These are phyloP conservation scores for Clostera curtula DNA, from an alignment of 2,888 invertebrate species.

Conservation along the genomic window DNA sequence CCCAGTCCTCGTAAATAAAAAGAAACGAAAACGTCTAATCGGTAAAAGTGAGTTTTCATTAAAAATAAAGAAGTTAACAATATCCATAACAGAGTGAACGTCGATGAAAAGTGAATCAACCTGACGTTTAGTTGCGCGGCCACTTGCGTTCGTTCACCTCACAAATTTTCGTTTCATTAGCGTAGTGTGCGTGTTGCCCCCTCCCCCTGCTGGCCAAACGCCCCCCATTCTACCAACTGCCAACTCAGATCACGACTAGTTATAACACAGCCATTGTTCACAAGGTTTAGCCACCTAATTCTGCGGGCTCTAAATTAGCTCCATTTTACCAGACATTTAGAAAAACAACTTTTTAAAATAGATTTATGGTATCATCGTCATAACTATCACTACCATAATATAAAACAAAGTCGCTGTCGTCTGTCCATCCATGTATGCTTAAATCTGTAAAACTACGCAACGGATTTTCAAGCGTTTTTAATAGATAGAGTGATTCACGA, in stretches of 20 bases:
- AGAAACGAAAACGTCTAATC: slow-evolving; percentile 15
- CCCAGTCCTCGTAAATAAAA: no score
- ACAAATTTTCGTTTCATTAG: slow-evolving; percentile 74
- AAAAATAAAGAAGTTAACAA: slow-evolving; percentile 42
- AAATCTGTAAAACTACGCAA: no score
- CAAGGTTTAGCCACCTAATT: slow-evolving; percentile 15
- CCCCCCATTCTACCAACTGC: slow-evolving; percentile 54
- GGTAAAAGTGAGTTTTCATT: slow-evolving; percentile 46
- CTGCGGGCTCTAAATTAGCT: no score
- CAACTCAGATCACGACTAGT: slow-evolving; percentile 55
- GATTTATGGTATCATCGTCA: no score
- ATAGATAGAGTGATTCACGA: no score
- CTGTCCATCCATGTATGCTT: no score
- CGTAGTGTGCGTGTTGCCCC: slow-evolving; percentile 43
- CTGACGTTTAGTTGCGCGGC: slow-evolving; percentile 66
- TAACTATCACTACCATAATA: no score
- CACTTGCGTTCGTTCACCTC: slow-evolving; percentile 69
- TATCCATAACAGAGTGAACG: slow-evolving; percentile 52
- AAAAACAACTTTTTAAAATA: no score
- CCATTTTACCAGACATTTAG: no score
- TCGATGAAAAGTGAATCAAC: slow-evolving; percentile 74
- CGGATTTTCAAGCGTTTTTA: no score
- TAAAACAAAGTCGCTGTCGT: no score
- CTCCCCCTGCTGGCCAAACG: slow-evolving; percentile 20
- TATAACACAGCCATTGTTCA: slow-evolving; percentile 37